These are phyloP conservation scores for Calliopum simillimum DNA, from an alignment of 2,888 invertebrate species.

Conservation along the genomic window DNA sequence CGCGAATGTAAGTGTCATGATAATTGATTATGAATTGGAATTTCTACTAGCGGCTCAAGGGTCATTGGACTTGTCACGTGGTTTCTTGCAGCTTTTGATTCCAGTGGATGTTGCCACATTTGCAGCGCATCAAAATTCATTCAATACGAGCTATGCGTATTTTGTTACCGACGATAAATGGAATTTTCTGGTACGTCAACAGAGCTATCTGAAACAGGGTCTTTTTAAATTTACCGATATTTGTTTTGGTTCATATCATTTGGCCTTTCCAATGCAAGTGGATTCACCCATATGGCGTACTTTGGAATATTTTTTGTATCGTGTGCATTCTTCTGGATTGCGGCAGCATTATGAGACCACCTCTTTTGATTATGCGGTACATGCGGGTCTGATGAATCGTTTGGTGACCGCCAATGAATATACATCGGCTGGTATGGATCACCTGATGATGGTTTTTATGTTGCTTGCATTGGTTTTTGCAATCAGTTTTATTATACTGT, in stretches of 20 bases:
- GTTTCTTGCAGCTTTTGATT: constrained; percentile 48
- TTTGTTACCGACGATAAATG: constrained; percentile 57
- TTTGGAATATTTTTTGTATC: constrained; percentile 53
- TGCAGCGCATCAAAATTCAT: constrained; percentile 37
- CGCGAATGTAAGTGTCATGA: constrained; percentile 53
- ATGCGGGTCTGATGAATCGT: constrained; percentile 52
- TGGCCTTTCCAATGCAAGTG: constrained; percentile 48
- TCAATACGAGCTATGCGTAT: constrained; percentile 53
- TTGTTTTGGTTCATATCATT: constrained; percentile 57
- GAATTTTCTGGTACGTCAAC: constrained; percentile 58
- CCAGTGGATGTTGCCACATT: constrained; percentile 53
- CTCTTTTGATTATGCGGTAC: constrained; percentile 53
- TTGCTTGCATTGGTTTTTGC: constrained; percentile 41
- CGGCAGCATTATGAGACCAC: constrained; percentile 51
- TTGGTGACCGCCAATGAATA: constrained; percentile 47
- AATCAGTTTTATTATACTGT: neutral
- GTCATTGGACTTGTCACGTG: constrained; percentile 40
- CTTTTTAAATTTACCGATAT: constrained; percentile 56
- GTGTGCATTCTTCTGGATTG: constrained; percentile 57
- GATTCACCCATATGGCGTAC: constrained; percentile 40
- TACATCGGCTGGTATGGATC: constrained; percentile 55
- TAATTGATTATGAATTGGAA: constrained; percentile 55
- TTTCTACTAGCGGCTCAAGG: constrained; percentile 49
- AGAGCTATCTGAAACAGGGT: constrained; percentile 49
- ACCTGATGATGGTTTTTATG: constrained; percentile 55